Evolutionary conservation across 2,888 invertebrate genomes (phyloP).

Genomic region (Lepidocyrtinus sp.): DNA sequence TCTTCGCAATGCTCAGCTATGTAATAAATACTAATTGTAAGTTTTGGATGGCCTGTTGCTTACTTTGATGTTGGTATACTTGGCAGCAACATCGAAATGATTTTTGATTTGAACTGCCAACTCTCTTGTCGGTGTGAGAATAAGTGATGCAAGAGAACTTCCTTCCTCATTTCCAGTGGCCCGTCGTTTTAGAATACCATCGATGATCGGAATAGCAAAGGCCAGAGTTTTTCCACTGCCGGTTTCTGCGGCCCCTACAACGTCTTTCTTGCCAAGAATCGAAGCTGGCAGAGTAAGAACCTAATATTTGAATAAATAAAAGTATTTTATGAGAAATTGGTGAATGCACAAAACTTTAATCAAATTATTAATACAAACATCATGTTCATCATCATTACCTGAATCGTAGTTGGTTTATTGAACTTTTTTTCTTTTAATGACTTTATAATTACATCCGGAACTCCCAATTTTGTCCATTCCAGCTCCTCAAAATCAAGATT

Average conservation of each 20-base stretch:
- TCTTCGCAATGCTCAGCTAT: neutral
- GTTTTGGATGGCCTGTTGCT: too few relatives aligned
- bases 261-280: slow-evolving; percentile 89
- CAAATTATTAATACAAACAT: neutral
- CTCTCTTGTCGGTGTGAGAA: slow-evolving; percentile 96
- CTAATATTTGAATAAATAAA: slow-evolving; percentile 65
- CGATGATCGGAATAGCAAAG: slow-evolving; percentile 94
- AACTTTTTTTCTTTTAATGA: slow-evolving; percentile 86
- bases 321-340: neutral
- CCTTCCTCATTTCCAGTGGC: slow-evolving; percentile 41
- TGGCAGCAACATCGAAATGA: slow-evolving; percentile 85
- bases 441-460: slow-evolving; percentile 80
- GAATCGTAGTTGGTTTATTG: slow-evolving; percentile 89
- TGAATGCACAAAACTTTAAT: neutral
- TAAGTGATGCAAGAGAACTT: slow-evolving; percentile 81
- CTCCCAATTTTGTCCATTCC: slow-evolving; percentile 74
- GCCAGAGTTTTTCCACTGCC: slow-evolving; percentile 99
- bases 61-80: slow-evolving; percentile 82
- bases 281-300: slow-evolving; percentile 85
- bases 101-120: slow-evolving; percentile 94
- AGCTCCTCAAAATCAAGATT: slow-evolving; percentile 41
- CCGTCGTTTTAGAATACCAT: slow-evolving; percentile 84
- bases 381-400: too few relatives aligned
- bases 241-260: slow-evolving; percentile 98
- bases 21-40: too few relatives aligned